Evolutionary conservation across 2,797 vertebrate species (phyloP).

Genomic region (Sphaeramia orbicularis): DNA sequence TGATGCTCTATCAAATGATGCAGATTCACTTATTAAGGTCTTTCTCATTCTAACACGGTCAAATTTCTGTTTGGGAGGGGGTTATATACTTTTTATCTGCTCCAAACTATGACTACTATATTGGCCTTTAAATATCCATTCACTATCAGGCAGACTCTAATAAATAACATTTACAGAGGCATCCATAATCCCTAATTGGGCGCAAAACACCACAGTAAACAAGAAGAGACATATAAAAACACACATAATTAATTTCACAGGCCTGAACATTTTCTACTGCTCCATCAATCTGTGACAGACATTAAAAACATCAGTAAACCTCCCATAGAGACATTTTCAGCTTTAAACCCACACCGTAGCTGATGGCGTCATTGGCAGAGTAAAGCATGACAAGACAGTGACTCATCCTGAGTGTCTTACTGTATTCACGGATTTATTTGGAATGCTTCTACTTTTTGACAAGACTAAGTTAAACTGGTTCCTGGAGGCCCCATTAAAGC

Average conservation of each 20-base stretch:
- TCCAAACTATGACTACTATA: too few species aligned
- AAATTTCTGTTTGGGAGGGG: too few species aligned
- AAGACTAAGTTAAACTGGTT: slow-evolving; percentile 47
- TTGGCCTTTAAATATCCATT: too few species aligned
- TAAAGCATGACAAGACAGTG: slow-evolving; percentile 46
- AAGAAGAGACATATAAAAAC: slow-evolving; percentile 5
- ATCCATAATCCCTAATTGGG: too few species aligned
- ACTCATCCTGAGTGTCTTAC: slow-evolving; percentile 48
- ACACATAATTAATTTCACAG: slow-evolving; percentile 28
- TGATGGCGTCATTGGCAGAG: slow-evolving; percentile 35
- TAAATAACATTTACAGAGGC: too few species aligned
- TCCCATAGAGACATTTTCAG: slow-evolving; percentile 5
- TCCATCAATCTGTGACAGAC: slow-evolving; percentile 50
- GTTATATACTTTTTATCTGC: too few species aligned
- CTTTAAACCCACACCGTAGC: slow-evolving; percentile 32
- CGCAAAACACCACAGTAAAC: background rate
- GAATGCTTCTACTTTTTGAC: slow-evolving; percentile 38
- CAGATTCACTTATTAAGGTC: too few species aligned
- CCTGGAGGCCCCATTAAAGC: slow-evolving; percentile 39
- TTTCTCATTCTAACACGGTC: too few species aligned
- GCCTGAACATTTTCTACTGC: slow-evolving; percentile 37
- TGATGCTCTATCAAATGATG: too few species aligned
- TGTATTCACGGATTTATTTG: slow-evolving; percentile 50
- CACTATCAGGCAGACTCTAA: too few species aligned
- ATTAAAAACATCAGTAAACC: slow-evolving; percentile 48